These are phyloP conservation scores for Scaptomyza pallida DNA, from an alignment of 1,140 invertebrate species.

Conservation along the genomic window DNA sequence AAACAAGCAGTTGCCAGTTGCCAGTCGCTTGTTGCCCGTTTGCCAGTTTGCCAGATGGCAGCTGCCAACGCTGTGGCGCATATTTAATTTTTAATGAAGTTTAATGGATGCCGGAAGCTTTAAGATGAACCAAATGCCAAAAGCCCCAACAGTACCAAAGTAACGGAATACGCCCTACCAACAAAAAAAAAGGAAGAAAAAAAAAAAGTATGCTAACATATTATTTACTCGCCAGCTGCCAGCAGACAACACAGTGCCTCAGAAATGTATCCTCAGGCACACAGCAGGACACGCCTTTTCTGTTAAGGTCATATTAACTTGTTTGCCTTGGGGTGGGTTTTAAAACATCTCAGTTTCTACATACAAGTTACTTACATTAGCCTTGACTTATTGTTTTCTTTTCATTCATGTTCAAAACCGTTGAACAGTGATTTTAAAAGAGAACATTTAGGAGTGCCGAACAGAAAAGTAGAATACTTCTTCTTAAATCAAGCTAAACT, in stretches of 20 bases:
- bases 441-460: no score
- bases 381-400: not conserved
- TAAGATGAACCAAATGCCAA: conserved; percentile 42
- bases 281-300: not conserved
- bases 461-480: no score
- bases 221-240: conserved; percentile 26
- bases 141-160: conserved; percentile 13
- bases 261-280: not conserved
- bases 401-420: no score
- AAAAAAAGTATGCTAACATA: conserved; percentile 47
- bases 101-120: conserved; percentile 82
- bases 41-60: conserved; percentile 4
- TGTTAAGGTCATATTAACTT: not conserved
- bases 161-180: conserved; percentile 7
- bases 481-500: no score
- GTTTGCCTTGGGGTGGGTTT: not conserved
- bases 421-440: no score
- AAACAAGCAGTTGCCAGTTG: conserved; percentile 1
- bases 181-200: not conserved
- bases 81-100: conserved; percentile 82
- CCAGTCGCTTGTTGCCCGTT: conserved; percentile 6
- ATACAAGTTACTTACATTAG: conserved; percentile 1
- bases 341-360: not conserved
- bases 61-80: conserved; percentile 55
- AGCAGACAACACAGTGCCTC: conserved; percentile 2